Base-by-base conservation (phyloP, 2,113 vertebrate species). In the Himantopus leucocephalus region DNA sequence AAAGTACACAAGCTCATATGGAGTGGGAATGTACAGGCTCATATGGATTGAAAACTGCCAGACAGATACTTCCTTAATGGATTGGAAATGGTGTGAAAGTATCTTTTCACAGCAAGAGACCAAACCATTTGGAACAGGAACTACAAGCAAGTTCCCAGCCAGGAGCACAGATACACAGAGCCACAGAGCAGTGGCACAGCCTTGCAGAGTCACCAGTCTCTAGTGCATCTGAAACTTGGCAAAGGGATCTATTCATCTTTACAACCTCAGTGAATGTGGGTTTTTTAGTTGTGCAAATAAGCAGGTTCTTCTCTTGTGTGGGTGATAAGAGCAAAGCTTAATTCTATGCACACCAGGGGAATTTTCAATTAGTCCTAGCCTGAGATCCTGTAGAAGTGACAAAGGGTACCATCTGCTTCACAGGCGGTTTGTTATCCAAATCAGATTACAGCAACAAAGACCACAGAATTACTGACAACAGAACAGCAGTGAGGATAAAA, bases 401-500 rank as follows among this genome's bases (percentile, higher is more conserved):
- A 94, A 92, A 95, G 79, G 50, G 41, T 84, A 84, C 92, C 84
- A 91, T 94, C 87, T 95, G 96, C 64, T 94, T 90, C 72, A 91
- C 79, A 70, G 58, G 60, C 7, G 2, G 77, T 87, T 89, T 88
- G 78, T 88, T 96, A 89, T 55, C 76, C 76, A 96, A 91, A 91
- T 68, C 89, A 86, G 64, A 93, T 87, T 87, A 66, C 45, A 66
- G 64, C 48, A 92, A 66, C 76, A 43, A 72, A 81, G 68, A 86
- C 79, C 55, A 74, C 37, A 89, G 50, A 80, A 87, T 63, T 88
- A 68, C 73, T 87, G 53, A 84, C 68, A 82, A 90, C 63, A 82
- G 58, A 92, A 81, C 17, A 60, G 37, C 56, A 70, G 55, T 53
- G 55, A 70, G n/a, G 41, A 48, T 58, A 74, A 55, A 75, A 84